Evolutionary conservation across 2,797 vertebrate species (phyloP).

Genomic region (Smutsia gigantea): DNA sequence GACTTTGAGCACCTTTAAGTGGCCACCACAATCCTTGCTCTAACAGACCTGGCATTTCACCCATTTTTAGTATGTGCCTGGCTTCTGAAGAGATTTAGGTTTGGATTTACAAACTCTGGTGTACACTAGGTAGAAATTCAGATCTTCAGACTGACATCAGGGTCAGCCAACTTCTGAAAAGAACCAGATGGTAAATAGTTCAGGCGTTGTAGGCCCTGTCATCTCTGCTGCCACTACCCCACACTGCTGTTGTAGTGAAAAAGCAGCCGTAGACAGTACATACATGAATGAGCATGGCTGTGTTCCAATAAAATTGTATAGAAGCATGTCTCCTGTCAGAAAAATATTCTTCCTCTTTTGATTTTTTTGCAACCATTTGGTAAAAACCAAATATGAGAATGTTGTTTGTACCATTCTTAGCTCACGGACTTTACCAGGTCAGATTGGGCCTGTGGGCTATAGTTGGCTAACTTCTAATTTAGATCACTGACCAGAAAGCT

Average conservation of each 20-base stretch:
- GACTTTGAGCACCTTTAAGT: neutral
- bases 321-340: neutral
- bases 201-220: neutral
- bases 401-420: neutral
- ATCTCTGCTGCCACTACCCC: neutral
- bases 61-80: neutral
- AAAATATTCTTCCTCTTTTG: neutral
- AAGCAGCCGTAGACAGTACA: neutral
- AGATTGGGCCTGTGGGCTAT: neutral
- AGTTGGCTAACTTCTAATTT: neutral
- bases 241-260: neutral
- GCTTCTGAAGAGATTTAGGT: neutral
- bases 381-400: conserved; percentile 9
- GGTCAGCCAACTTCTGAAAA: neutral
- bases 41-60: neutral
- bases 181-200: neutral
- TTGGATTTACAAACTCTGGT: neutral
- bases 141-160: neutral
- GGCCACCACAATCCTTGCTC: neutral
- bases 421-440: neutral
- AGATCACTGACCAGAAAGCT: neutral
- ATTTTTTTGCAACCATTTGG: neutral
- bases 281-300: neutral
- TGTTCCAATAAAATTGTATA: neutral
- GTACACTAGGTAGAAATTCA: neutral